Evolutionary conservation across 2,888 invertebrate species (phyloP).

Genomic region (Brachylomia viminalis): DNA sequence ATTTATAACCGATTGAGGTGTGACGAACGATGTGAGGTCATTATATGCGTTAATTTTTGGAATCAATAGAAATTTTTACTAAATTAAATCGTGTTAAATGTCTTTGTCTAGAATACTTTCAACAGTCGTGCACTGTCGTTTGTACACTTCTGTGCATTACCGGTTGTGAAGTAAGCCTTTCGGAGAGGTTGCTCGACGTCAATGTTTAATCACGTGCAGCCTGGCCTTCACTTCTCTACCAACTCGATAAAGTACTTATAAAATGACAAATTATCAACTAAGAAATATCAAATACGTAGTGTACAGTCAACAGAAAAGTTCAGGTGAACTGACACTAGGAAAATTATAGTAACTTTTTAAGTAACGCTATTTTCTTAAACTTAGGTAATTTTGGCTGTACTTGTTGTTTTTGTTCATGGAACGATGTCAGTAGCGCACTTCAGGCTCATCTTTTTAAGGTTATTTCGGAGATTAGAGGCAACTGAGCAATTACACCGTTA

Average conservation of each 20-base stretch:
- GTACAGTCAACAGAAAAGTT: slow-evolving; percentile 13
- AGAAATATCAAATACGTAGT: slow-evolving; percentile 31
- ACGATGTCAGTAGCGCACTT: slow-evolving; percentile 41
- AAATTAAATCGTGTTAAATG: background rate
- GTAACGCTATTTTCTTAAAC: background rate
- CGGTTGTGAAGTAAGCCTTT: slow-evolving; percentile 56
- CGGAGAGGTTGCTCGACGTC: slow-evolving; percentile 77
- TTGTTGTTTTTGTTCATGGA: slow-evolving; percentile 22
- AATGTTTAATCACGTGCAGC: slow-evolving; percentile 77
- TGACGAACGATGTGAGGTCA: slow-evolving; percentile 39
- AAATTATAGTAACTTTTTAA: background rate
- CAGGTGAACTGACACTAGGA: background rate
- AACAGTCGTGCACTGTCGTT: slow-evolving; percentile 8
- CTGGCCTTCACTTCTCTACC: slow-evolving; percentile 73
- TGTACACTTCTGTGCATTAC: slow-evolving; percentile 38
- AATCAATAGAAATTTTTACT: background rate
- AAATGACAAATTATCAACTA: slow-evolving; percentile 40
- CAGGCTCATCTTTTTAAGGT: slow-evolving; percentile 51
- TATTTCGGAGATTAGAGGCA: slow-evolving; percentile 56
- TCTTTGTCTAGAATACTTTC: slow-evolving; percentile 3
- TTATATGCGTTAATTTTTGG: slow-evolving; percentile 15
- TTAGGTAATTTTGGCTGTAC: background rate
- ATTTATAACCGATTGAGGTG: background rate
- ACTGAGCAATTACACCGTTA: slow-evolving; percentile 66
- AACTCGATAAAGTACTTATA: slow-evolving; percentile 47